Conservation (phyloP, 2,797 vertebrate genomes). For the Propithecus perrieri region DNA sequence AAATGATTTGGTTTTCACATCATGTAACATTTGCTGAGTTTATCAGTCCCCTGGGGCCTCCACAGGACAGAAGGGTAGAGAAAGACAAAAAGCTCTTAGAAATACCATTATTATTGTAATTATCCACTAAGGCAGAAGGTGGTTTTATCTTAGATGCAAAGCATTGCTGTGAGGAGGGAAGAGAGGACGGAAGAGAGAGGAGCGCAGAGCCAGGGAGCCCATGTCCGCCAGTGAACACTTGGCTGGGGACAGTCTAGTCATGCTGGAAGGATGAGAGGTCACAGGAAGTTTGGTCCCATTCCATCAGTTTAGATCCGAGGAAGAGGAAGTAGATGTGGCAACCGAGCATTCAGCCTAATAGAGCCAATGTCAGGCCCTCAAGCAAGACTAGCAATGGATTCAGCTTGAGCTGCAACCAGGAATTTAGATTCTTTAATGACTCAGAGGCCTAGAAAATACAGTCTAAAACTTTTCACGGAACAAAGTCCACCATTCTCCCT, state of each 20-base stretch:
- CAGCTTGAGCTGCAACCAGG: background rate
- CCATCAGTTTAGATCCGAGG: background rate
- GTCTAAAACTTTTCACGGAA: background rate
- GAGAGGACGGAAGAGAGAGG: background rate
- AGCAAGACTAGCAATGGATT: background rate
- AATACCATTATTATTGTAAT: constrained; percentile 41
- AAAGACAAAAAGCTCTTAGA: constrained; percentile 44
- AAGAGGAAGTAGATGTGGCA: background rate
- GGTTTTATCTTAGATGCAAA: constrained; percentile 25
- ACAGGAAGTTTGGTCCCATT: background rate
- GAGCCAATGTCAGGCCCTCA: background rate
- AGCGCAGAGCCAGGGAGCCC: background rate
- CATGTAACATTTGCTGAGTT: constrained; percentile 57
- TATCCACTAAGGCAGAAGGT: constrained; percentile 15
- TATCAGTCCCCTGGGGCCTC: constrained; percentile 20
- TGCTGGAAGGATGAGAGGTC: background rate
- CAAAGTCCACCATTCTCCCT: background rate
- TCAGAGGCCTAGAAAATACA: background rate
- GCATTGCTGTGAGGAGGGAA: background rate
- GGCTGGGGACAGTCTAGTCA: background rate
- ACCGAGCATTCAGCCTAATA: accelerated
- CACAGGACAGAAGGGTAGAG: background rate
- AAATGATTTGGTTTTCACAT: constrained; percentile 58
- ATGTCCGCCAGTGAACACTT: background rate
- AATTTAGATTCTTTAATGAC: background rate